A percentile compares a stretch with the other conserved stretches of the same genome.
Evolutionary conservation across 2,113 vertebrate genomes (phyloP).

Genomic region (Tauraco erythrolophus): DNA sequence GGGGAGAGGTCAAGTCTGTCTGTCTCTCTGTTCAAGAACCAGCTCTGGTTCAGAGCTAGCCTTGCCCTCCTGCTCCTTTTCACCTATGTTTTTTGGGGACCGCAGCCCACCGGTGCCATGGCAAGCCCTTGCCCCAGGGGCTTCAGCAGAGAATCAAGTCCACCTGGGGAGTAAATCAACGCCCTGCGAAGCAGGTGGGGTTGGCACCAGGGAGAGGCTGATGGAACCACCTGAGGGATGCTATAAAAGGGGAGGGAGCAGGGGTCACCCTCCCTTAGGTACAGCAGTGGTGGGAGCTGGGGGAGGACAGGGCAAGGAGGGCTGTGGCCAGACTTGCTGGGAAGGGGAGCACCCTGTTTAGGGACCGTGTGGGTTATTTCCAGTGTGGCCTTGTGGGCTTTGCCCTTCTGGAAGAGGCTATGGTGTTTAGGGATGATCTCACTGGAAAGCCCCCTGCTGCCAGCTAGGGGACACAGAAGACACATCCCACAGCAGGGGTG

Average conservation of each 20-base stretch:
- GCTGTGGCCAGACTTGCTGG: accelerated
- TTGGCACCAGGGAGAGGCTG: not conserved
- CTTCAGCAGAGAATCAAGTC: not conserved
- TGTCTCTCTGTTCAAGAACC: not conserved
- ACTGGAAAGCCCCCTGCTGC: not conserved
- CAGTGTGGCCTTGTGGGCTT: not conserved
- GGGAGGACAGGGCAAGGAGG: accelerated
- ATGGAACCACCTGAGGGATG: not conserved
- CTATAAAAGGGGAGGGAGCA: not conserved
- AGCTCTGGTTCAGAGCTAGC: not conserved
- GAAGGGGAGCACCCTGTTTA: accelerated
- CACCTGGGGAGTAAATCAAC: not conserved
- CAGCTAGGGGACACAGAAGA: not conserved
- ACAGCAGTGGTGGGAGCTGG: accelerated
- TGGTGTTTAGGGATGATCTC: accelerated
- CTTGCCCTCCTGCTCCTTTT: not conserved
- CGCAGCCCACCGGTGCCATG: accelerated
- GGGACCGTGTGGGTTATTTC: accelerated
- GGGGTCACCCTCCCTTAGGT: accelerated
- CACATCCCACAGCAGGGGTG: accelerated
- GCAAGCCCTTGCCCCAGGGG: not conserved
- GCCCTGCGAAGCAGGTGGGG: not conserved
- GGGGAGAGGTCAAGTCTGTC: not conserved
- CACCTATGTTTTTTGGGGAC: not conserved
- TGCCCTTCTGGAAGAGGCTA: not conserved